Conservation (phyloP, 2,797 vertebrate species). For the Neopelma chrysocephalum region DNA sequence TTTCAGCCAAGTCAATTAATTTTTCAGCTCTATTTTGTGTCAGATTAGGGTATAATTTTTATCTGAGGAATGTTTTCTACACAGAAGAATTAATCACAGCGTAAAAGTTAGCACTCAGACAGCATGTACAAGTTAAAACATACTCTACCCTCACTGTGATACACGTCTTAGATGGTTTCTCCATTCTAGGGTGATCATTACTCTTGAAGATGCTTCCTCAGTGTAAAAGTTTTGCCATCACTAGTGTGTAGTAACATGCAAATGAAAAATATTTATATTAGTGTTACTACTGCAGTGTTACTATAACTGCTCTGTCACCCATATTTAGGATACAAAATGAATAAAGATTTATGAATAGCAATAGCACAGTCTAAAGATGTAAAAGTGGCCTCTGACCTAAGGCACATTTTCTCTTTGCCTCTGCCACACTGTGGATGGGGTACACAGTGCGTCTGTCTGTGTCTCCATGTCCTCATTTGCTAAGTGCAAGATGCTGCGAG, state of each 20-base stretch:
- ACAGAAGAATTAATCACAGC: neutral
- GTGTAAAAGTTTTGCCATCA: neutral
- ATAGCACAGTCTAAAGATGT: neutral
- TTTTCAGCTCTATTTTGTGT: neutral
- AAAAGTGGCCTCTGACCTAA: neutral
- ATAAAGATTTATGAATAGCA: neutral
- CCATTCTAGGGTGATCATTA: accelerated
- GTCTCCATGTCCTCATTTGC: neutral
- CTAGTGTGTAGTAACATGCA: neutral
- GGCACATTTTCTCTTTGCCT: neutral
- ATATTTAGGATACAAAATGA: neutral
- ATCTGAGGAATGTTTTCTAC: neutral
- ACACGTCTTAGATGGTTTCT: neutral
- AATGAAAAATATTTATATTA: neutral
- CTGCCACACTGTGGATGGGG: neutral
- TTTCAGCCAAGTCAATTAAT: neutral
- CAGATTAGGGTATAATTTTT: neutral
- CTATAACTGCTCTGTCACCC: neutral
- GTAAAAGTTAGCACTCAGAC: neutral
- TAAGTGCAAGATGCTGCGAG: neutral
- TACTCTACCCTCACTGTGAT: neutral
- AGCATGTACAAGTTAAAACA: neutral
- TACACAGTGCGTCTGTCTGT: neutral
- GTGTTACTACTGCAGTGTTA: neutral
- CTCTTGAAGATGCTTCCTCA: neutral